Conservation (phyloP, 2,113 vertebrate species). For the Oncorhynchus mykiss region DNA sequence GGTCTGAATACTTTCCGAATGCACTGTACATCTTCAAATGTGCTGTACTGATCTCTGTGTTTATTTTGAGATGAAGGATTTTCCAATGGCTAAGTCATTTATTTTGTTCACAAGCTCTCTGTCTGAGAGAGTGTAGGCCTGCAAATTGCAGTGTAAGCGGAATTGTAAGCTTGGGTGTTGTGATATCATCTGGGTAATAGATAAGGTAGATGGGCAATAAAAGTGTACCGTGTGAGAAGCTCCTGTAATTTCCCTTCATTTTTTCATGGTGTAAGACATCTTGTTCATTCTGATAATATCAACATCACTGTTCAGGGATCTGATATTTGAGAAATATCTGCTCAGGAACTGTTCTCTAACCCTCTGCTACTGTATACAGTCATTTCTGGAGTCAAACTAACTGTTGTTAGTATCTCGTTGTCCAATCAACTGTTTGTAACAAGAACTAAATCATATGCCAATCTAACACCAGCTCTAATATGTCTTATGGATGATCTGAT, state of each 20-base stretch:
- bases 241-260: conserved; percentile 31
- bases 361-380: neutral
- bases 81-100: neutral
- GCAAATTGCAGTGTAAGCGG: neutral
- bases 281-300: neutral
- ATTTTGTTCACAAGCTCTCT: neutral
- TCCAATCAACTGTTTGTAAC: neutral
- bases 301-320: neutral
- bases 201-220: conserved; percentile 21
- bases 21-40: too few relatives aligned
- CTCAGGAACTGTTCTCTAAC: neutral
- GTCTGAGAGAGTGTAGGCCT: neutral
- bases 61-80: neutral
- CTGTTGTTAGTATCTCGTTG: neutral
- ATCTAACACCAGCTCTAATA: too few relatives aligned
- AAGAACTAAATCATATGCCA: too few relatives aligned
- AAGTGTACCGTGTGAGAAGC: conserved; percentile 27
- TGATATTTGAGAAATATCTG: neutral
- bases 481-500: neutral
- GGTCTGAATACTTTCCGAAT: too few relatives aligned
- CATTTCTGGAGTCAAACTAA: neutral
- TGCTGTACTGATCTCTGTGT: neutral
- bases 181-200: neutral
- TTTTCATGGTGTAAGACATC: conserved; percentile 16
- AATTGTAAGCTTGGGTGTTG: neutral